Conservation (phyloP, 2,113 vertebrate genomes). For the Guaruba guarouba region DNA sequence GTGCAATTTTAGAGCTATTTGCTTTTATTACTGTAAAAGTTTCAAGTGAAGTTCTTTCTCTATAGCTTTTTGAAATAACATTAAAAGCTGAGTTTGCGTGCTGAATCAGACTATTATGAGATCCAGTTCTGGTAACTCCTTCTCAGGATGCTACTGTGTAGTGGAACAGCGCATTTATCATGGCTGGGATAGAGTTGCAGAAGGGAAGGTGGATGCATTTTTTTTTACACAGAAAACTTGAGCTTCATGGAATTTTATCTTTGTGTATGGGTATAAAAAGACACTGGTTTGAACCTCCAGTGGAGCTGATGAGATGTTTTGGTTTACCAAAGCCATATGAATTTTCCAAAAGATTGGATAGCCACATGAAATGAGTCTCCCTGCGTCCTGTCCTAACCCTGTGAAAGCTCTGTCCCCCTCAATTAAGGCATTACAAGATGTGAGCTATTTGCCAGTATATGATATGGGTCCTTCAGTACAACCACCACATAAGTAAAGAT, state of each 20-base stretch:
- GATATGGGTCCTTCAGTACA: background rate
- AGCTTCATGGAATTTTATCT: background rate
- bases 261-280: background rate
- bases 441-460: background rate
- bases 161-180: background rate
- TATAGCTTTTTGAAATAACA: background rate
- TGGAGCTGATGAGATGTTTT: background rate
- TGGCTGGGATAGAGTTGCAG: background rate
- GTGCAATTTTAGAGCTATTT: background rate
- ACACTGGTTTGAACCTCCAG: fast-evolving
- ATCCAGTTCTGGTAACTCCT: background rate
- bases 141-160: background rate
- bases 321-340: background rate
- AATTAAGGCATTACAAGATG: background rate
- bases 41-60: background rate
- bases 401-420: background rate
- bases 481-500: background rate
- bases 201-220: background rate
- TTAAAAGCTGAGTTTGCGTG: background rate
- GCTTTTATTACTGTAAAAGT: background rate
- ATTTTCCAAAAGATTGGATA: background rate
- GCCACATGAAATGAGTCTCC: background rate
- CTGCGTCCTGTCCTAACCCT: background rate
- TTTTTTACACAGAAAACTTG: background rate
- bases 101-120: background rate